A percentile compares a stretch with the other conserved stretches of the same genome.
Conservation (phyloP, 2,797 vertebrate genomes). For the Oreochromis grahami region DNA sequence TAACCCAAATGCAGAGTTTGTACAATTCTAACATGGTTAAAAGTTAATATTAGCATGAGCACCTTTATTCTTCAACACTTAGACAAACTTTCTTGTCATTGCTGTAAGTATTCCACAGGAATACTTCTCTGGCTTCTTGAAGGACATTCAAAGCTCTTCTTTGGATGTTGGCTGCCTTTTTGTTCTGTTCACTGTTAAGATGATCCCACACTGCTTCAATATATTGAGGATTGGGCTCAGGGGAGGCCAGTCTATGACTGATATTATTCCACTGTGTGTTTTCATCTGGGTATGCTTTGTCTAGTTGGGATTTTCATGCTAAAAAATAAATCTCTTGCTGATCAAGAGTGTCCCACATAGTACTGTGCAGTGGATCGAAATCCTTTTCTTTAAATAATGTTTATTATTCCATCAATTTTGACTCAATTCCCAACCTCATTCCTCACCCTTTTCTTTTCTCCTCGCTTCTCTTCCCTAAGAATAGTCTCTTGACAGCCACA, state of each 20-base stretch:
- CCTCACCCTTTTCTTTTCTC: background rate
- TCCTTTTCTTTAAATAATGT: background rate
- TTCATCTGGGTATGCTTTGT: background rate
- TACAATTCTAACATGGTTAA: background rate
- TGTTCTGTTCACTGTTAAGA: background rate
- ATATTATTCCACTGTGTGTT: background rate
- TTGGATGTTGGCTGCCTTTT: background rate
- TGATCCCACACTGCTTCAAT: background rate
- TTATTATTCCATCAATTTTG: background rate
- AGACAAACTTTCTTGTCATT: background rate
- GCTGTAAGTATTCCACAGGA: background rate
- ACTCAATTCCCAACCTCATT: background rate
- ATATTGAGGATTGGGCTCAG: background rate
- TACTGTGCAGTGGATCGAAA: background rate
- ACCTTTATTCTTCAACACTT: background rate
- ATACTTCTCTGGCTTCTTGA: background rate
- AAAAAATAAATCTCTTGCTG: background rate
- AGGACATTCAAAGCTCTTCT: background rate
- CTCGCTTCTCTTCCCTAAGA: background rate
- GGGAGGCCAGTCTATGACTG: background rate
- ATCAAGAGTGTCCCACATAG: background rate
- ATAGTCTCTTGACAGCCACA: background rate
- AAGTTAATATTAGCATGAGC: background rate
- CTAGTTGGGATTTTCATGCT: background rate
- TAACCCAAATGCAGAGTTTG: background rate